Evolutionary conservation across 2,888 invertebrate species (phyloP), one percentile per base, ranked within the genome.

Genomic region (Cataglyphis altisquamis): DNA sequence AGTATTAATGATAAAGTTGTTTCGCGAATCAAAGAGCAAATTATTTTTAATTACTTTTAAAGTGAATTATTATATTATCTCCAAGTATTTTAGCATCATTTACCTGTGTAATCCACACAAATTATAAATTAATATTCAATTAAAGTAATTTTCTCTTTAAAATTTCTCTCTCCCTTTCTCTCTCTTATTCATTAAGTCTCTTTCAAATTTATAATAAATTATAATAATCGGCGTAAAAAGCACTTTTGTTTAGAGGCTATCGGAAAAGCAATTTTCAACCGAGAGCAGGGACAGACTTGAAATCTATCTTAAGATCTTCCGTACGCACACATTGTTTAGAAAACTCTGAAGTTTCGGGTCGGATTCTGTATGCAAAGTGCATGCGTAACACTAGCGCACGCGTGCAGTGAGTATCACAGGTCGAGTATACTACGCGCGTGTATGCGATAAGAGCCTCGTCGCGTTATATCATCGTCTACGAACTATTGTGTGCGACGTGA

Each of bases 391-490:
- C 77, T 84, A 85, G 3, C 48, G 66, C 67, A 29, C 62, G 84
- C 86, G 63, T 52, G 41, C 41, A 60, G n/a, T 55, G 82, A 32
- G 45, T 10, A 32, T 36, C 18, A 63, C 63, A 36, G 5, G 29
- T 29, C 62, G 18, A 29, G 29, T 60, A 6, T 4, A n/a, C n/a
- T 70, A 64, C 15, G 29, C 36, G 48, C 77, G 82, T 75, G 66
- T 64, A 57, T 62, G 72, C 84, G 88, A 90, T 90, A 90, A 88
- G 86, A 85, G 75, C 12, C 78, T 6, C 83, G 72, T 60, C 72
- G 84, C 70, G 87, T 90, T 90, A 90, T 90, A 89, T 91, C 90
- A 90, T 84, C 89, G 84, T 85, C 86, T 78, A 73, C 86, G 77
- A 68, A 32, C 32, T 15, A 4, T 12, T 77, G 83, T 68, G 36